Evolutionary conservation across 1,140 invertebrate genomes (phyloP).

Genomic region (Dreissena rostriformis): DNA sequence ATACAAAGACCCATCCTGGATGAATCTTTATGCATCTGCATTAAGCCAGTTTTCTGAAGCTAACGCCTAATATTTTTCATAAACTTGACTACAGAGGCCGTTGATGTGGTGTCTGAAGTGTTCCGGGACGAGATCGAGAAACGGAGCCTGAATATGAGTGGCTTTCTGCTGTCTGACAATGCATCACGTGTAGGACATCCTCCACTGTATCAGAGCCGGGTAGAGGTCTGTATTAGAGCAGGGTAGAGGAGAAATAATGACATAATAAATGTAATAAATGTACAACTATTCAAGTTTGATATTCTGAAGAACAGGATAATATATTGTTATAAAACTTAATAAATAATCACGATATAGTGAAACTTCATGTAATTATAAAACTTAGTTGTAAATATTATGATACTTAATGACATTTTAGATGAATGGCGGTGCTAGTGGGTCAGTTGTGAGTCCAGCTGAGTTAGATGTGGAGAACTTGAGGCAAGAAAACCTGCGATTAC

Average conservation of each 20-base stretch:
- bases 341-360: too few species aligned
- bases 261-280: too few species aligned
- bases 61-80: background rate
- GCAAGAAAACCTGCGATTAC: slow-evolving; percentile 64
- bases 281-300: too few species aligned
- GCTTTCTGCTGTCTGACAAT: background rate
- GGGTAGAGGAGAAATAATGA: too few species aligned
- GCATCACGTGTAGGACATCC: background rate
- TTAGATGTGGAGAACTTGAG: slow-evolving; percentile 65
- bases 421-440: slow-evolving; percentile 49
- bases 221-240: background rate
- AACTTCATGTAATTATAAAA: too few species aligned
- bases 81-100: slow-evolving; percentile 72
- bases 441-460: slow-evolving; percentile 10
- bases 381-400: too few species aligned
- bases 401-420: slow-evolving; percentile 7
- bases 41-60: background rate
- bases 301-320: too few species aligned
- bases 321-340: too few species aligned
- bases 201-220: background rate
- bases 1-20: background rate
- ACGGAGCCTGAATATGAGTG: background rate
- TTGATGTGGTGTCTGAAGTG: slow-evolving; percentile 70
- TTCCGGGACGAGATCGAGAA: slow-evolving; percentile 69
- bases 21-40: background rate